These are phyloP conservation scores for Potamarius usumacintae DNA, from an alignment of 2,113 vertebrate species.

Conservation along the genomic window DNA sequence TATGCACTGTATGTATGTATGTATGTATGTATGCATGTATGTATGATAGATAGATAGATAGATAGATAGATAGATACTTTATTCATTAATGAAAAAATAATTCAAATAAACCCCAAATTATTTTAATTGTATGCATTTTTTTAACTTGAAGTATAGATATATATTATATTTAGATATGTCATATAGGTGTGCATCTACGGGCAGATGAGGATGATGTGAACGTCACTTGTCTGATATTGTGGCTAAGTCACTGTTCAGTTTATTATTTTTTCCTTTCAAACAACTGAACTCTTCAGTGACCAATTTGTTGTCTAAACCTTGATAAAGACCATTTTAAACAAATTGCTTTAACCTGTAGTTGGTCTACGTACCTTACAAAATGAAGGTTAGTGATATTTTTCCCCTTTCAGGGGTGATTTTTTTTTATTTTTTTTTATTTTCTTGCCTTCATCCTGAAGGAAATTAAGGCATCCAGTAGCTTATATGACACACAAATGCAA, in stretches of 20 bases:
- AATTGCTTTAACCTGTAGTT: constrained; percentile 67
- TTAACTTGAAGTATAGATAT: constrained; percentile 57
- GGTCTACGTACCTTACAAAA: constrained; percentile 68
- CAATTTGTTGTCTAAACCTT: constrained; percentile 65
- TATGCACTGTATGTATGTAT: no score
- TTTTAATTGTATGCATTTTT: constrained; percentile 75
- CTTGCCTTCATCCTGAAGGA: no score
- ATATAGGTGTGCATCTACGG: constrained; percentile 25
- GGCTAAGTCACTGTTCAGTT: constrained; percentile 35
- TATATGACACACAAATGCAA: no score
- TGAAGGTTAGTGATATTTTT: constrained; percentile 46
- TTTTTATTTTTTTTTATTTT: neutral
- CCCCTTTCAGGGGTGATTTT: constrained; percentile 13
- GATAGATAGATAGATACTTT: no score
- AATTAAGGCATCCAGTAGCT: no score
- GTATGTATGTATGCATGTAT: no score
- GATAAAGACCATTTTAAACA: constrained; percentile 65
- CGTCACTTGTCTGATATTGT: constrained; percentile 53
- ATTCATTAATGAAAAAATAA: no score
- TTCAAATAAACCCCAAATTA: constrained; percentile 58
- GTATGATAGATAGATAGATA: no score
- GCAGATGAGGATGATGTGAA: constrained; percentile 5
- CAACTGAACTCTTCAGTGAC: constrained; percentile 60
- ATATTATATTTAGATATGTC: neutral
- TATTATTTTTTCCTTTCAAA: no score